Conservation (phyloP, 2,113 vertebrate species). For the Tragelaphus buxtoni region DNA sequence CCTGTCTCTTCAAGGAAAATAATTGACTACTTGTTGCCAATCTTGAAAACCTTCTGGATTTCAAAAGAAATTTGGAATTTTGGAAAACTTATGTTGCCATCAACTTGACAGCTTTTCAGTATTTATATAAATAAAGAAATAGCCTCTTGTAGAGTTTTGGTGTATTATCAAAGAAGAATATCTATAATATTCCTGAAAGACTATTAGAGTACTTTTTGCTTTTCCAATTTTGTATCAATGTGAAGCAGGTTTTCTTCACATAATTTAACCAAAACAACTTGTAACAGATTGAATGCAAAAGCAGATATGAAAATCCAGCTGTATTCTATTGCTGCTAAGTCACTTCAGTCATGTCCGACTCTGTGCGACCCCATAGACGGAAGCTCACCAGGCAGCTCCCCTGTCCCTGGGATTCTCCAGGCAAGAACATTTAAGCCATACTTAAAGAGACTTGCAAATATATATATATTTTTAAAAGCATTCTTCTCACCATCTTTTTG, state of each 20-base stretch:
- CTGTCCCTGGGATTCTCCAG: too few relatives aligned
- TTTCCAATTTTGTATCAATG: neutral
- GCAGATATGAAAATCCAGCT: constrained; percentile 12
- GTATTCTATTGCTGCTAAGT: neutral
- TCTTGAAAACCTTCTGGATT: neutral
- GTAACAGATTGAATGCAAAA: neutral
- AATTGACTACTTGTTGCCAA: neutral
- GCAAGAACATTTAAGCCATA: too few relatives aligned
- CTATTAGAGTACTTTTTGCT: neutral
- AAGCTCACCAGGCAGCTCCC: too few relatives aligned
- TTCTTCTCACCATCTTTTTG: neutral
- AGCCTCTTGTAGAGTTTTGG: neutral
- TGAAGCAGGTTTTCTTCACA: neutral
- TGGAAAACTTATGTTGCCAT: neutral
- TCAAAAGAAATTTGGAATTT: constrained; percentile 27
- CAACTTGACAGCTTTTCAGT: neutral
- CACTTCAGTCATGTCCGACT: too few relatives aligned
- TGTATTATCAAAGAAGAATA: neutral
- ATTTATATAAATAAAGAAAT: neutral
- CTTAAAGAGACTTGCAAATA: constrained; percentile 7
- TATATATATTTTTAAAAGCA: too few relatives aligned
- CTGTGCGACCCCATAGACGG: too few relatives aligned
- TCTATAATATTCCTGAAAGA: neutral
- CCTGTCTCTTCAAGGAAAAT: neutral
- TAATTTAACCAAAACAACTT: neutral